These are phyloP conservation scores for Aurelia sp. DNA, from an alignment of 30 jellyfish, hydroid and myxozoan species.

Conservation along the genomic window DNA sequence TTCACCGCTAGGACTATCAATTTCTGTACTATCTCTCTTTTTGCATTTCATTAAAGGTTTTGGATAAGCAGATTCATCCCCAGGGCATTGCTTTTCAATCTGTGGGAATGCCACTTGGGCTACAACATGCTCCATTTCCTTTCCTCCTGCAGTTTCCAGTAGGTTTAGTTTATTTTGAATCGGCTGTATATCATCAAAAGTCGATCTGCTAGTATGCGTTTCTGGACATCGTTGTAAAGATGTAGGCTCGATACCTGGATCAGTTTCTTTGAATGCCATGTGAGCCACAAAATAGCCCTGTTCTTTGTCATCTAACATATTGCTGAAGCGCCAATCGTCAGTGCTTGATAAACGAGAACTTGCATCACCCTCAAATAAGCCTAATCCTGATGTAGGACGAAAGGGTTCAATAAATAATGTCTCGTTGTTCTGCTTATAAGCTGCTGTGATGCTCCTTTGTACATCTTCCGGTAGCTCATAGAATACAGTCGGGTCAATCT, in stretches of 20 bases:
- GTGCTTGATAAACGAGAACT: neutral
- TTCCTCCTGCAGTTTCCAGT: neutral
- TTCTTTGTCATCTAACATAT: too few relatives aligned
- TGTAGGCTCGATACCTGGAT: too few relatives aligned
- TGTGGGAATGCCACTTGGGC: neutral
- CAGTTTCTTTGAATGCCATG: too few relatives aligned
- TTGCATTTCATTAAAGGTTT: neutral
- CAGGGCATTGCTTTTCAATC: neutral
- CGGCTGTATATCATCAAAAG: too few relatives aligned
- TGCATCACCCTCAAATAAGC: neutral
- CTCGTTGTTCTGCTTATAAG: constrained; percentile 45
- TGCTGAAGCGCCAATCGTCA: too few relatives aligned
- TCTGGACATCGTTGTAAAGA: too few relatives aligned
- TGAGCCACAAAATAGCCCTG: too few relatives aligned
- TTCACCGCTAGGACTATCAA: neutral
- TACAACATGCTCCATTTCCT: neutral
- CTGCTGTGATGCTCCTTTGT: constrained; percentile 37
- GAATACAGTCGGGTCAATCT: constrained; percentile 73
- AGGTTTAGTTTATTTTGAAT: neutral
- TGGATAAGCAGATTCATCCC: constrained; percentile 9
- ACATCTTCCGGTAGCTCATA: constrained; percentile 78
- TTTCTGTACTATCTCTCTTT: neutral
- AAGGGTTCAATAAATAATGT: constrained; percentile 1
- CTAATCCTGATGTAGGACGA: neutral
- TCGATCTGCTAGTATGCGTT: too few relatives aligned